Evolutionary conservation across 2,888 invertebrate species (phyloP), one percentile per base, ranked within the genome.

Genomic region (Phymatocera aterrima): DNA sequence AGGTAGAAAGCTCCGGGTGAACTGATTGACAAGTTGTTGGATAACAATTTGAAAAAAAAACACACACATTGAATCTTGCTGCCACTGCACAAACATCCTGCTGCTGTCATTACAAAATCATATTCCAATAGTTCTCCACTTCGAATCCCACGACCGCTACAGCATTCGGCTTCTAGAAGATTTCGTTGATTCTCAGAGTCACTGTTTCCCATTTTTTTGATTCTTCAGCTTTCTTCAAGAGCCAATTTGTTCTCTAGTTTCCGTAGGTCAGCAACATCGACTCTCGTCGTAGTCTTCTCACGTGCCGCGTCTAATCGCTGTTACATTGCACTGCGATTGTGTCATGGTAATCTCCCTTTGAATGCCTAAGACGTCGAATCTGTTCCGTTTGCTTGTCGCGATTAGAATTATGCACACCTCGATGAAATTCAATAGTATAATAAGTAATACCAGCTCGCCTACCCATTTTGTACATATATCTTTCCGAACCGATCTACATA

Each of bases 281-380:
- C n/a, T 12, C n/a, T 64, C 12, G 37, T 37, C 21, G 64, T 64
- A 64, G 37, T 64, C 21, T 64, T 34, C 64, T 64, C 64, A 64
- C 37, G 37, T 64, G 18, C 5, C 61, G 8, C 18, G 6, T 54
- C 10, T 12, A 8, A 54, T 24, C 54, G 37, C n/a, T 61, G 61
- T 34, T 61, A 21, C 34, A 10, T 18, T 6, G 1, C 4, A 34
- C 31, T 37, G 18, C 8, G 1, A 6, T 64, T 37, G 8, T 6
- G 12, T 28, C 8, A 34, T 37, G 64, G 6, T 18, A 64, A 64
- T 37, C 18, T 12, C 18, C 18, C 8, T 34, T 15, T 37, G 8
- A 34, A 21, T 37, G 37, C 5, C n/a, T 10, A 37, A 64, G 21
- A 64, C 34, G n/a, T 34, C 37, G 64, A 37, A 37, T 64, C 37